phyloP scores from a whole-genome alignment of 1,140 invertebrate species.

The Dendroctonus ponderosae region DNA sequence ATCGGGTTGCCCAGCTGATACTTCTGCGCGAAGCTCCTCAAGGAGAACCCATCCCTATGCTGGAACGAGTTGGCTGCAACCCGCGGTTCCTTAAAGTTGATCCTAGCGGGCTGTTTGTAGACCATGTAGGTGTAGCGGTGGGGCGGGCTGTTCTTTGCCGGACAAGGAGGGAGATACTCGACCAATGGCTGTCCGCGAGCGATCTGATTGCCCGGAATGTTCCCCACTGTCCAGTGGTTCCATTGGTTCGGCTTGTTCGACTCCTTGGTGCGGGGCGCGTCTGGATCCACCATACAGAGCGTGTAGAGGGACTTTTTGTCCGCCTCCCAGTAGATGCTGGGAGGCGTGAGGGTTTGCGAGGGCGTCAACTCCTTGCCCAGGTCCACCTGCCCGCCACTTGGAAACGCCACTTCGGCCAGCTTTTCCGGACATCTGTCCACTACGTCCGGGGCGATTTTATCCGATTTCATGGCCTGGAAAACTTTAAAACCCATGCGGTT shows the following conservation, averaged over 20 bases:
- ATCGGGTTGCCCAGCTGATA: conserved; percentile 80
- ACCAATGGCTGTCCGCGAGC: conserved; percentile 64
- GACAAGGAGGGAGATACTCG: conserved; percentile 81
- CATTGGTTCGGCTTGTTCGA: conserved; percentile 74
- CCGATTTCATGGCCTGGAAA: conserved; percentile 35
- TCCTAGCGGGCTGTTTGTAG: conserved; percentile 74
- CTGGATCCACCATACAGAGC: conserved; percentile 82
- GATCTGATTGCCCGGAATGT: conserved; percentile 78
- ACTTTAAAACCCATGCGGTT: conserved; percentile 10
- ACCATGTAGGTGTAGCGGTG: conserved; percentile 87
- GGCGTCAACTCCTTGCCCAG: conserved; percentile 75
- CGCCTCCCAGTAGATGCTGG: conserved; percentile 64
- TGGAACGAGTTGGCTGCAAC: conserved; percentile 59
- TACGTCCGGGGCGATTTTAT: conserved; percentile 43
- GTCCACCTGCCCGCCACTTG: conserved; percentile 59
- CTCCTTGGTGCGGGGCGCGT: conserved; percentile 78
- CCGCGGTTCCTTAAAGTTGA: conserved; percentile 66
- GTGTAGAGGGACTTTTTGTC: conserved; percentile 68
- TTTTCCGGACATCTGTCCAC: conserved; percentile 39
- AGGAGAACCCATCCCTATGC: conserved; percentile 75
- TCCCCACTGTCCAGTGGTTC: conserved; percentile 89
- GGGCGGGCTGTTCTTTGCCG: conserved; percentile 74
- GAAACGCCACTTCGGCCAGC: conserved; percentile 43
- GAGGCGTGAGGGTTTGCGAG: conserved; percentile 68
- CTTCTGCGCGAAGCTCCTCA: conserved; percentile 78